Conservation (phyloP, 1,140 invertebrate genomes). For the Platyscapa corneri region DNA sequence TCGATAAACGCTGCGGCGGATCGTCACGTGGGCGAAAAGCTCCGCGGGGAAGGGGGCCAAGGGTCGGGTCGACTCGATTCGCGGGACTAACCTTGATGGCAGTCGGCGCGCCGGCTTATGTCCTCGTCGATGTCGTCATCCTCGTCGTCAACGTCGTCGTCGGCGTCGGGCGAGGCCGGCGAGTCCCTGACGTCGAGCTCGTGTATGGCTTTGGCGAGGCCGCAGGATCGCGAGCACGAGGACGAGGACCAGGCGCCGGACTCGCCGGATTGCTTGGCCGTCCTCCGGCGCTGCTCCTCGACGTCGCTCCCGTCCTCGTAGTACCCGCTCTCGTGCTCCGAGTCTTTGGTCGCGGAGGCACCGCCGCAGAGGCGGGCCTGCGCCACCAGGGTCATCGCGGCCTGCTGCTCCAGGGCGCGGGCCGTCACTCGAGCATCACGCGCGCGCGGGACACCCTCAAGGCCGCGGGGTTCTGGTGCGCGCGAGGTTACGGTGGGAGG, state of each 20-base stretch:
- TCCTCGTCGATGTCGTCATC: conserved; percentile 23
- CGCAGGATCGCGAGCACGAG: conserved; percentile 55
- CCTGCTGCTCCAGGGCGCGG: conserved; percentile 2
- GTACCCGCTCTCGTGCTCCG: conserved; percentile 68
- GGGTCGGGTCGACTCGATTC: too few species aligned
- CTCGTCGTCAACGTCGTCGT: background rate
- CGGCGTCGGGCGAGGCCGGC: conserved; percentile 61
- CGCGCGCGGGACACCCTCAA: background rate
- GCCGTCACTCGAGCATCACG: background rate
- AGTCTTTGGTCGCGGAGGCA: conserved; percentile 60
- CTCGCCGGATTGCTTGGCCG: conserved; percentile 50
- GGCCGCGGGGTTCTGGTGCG: background rate
- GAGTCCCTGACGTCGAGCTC: conserved; percentile 60
- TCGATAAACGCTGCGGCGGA: too few species aligned
- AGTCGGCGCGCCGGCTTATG: conserved; percentile 7
- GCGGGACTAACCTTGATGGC: conserved; percentile 3
- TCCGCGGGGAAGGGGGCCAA: too few species aligned
- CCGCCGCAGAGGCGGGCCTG: background rate
- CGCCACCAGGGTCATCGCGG: conserved; percentile 29
- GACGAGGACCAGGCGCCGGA: conserved; percentile 53
- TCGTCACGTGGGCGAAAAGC: too few species aligned
- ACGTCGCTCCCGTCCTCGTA: conserved; percentile 63
- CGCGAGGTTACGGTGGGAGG: background rate
- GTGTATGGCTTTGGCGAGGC: conserved; percentile 58
- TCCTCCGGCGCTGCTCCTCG: conserved; percentile 47